A percentile compares a stretch with the other conserved stretches of the same genome.
These are phyloP conservation scores for Carterocephalus palaemon DNA, from an alignment of 2,888 invertebrate genomes.

Conservation along the genomic window DNA sequence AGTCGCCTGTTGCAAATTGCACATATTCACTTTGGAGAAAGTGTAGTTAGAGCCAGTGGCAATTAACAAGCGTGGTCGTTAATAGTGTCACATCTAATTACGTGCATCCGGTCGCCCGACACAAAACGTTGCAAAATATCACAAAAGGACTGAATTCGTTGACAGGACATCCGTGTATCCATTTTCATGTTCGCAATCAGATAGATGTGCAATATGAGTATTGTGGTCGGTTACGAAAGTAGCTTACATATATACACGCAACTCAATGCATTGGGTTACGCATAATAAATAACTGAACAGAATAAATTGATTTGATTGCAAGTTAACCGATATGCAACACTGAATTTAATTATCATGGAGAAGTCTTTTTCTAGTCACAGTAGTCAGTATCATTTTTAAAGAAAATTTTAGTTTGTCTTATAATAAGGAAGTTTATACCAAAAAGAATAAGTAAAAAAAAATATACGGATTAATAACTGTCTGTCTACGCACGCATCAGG, in stretches of 20 bases:
- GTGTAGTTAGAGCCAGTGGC: slow-evolving; percentile 8
- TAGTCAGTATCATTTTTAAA: too few relatives aligned
- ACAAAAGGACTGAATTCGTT: slow-evolving; percentile 49
- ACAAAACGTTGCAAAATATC: slow-evolving; percentile 46
- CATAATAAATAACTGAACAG: slow-evolving; percentile 1
- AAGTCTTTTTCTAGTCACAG: too few relatives aligned
- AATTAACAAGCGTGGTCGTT: slow-evolving; percentile 33
- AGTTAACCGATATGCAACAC: too few relatives aligned
- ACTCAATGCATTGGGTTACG: slow-evolving; percentile 13
- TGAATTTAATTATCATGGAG: too few relatives aligned
- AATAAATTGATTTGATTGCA: slow-evolving; percentile 3
- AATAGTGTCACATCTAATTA: slow-evolving; percentile 46
- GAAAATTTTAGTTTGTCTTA: too few relatives aligned
- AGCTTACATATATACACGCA: slow-evolving; percentile 9
- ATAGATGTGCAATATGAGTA: slow-evolving; percentile 16
- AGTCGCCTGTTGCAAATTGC: too few relatives aligned
- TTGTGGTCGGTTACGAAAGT: slow-evolving; percentile 21
- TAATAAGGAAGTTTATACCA: too few relatives aligned
- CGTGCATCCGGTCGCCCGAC: slow-evolving; percentile 53
- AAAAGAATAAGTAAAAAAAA: too few relatives aligned
- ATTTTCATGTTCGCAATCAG: slow-evolving; percentile 20
- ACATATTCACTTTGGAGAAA: slow-evolving; percentile 4
- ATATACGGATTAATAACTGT: too few relatives aligned
- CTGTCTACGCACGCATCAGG: too few relatives aligned
- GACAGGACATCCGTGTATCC: slow-evolving; percentile 38